Base-by-base conservation (phyloP, 2,888 invertebrate species). In the Myathropa florea region DNA sequence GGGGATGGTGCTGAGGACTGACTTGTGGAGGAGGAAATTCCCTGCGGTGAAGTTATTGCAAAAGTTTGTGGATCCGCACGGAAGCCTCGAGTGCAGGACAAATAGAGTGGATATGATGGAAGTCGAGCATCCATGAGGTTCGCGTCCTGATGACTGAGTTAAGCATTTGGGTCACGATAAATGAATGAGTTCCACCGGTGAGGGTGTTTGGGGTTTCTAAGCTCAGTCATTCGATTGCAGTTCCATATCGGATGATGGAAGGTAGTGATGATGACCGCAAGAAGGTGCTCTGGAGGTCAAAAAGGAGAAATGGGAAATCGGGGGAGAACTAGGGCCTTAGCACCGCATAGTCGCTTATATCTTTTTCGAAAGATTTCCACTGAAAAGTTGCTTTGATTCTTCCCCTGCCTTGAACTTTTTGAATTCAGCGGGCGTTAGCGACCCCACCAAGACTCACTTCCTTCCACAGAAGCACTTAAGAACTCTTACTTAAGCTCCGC, bases 11-110 rank as follows among this genome's bases (percentile, higher is more conserved):
- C 26, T 24, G 12, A 23, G 30, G 14, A 7, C 3, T 7, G 14
- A 70, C 36, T 39, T 39, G 24, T 23, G 61, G 21, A 14, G 9
- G 23, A 7, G 23, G n/a, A n/a, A n/a, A 60, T 24, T 33, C 57
- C 76, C 55, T 81, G 77, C 63, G 59, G 81, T 26, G 21, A 28
- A 26, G 18, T 76, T 84, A 84, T 84, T 80, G 80, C 65, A 53
- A 85, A 77, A 85, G 76, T 77, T 81, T 72, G 53, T 72, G 60
- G 63, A 76, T 85, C 72, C 76, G 55, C 61, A 71, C 14, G 71
- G 80, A 24, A 46, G 24, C 18, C 46, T 76, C 33, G 68, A 77
- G 84, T 81, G 81, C 68, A 72, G 57, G 72, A 77, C 77, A 85
- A 85, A 85, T 81, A 85, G 39, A n/a, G 79, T 3, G 18, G 26